phyloP scores from a whole-genome alignment of 2,888 invertebrate species.

The Kryphioiulus occultus region DNA sequence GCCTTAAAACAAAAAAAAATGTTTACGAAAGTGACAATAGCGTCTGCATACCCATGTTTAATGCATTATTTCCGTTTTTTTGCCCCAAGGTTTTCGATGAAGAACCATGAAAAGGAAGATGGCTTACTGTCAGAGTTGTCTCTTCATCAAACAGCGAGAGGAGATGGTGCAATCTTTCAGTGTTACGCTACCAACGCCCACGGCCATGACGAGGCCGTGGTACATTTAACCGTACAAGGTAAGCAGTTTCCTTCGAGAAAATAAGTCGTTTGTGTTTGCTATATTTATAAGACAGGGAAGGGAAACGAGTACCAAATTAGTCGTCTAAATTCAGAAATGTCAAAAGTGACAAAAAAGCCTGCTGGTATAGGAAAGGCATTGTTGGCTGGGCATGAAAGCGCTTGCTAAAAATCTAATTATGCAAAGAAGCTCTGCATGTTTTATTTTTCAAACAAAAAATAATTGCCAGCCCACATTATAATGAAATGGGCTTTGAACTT shows the following conservation, averaged over 20 bases:
- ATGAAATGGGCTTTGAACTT: background rate
- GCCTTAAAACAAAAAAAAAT: background rate
- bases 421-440: background rate
- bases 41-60: conserved; percentile 43
- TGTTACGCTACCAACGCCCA: conserved; percentile 66
- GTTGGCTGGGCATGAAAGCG: background rate
- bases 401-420: background rate
- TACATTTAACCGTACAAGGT: conserved; percentile 66
- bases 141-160: conserved; percentile 61
- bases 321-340: conserved; percentile 31
- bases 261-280: background rate
- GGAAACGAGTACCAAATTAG: background rate
- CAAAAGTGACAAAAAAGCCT: background rate
- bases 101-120: conserved; percentile 50
- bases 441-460: background rate
- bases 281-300: background rate
- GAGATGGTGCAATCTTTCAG: conserved; percentile 67
- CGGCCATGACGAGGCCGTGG: conserved; percentile 64
- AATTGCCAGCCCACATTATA: background rate
- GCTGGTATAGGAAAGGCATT: background rate
- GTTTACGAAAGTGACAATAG: conserved; percentile 11
- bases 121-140: conserved; percentile 52
- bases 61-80: background rate
- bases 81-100: conserved; percentile 49
- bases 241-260: conserved; percentile 47